These are phyloP conservation scores for Tiliacea citrago DNA, from an alignment of 2,888 invertebrate genomes.

Conservation along the genomic window DNA sequence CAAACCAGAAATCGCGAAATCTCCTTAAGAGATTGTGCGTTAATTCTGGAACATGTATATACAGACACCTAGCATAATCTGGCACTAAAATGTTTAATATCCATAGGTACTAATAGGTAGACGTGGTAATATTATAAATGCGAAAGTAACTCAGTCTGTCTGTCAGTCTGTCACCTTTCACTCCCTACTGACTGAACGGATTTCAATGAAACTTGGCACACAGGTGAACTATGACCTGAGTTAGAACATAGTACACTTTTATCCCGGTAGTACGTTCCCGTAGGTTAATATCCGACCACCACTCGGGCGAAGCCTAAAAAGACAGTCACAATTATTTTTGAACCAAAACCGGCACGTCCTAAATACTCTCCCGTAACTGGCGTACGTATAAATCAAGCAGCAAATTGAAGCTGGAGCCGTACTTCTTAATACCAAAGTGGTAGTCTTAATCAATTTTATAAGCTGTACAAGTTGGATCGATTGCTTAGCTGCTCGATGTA, in stretches of 20 bases:
- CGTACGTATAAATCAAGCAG: slow-evolving; percentile 57
- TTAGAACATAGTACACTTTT: neutral
- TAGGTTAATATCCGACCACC: neutral
- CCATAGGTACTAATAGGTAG: no score
- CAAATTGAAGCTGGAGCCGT: slow-evolving; percentile 31
- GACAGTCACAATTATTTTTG: neutral
- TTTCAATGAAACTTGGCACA: neutral
- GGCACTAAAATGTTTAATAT: no score
- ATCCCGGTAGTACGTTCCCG: neutral
- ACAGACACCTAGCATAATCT: no score
- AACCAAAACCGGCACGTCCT: neutral
- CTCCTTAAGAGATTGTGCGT: no score
- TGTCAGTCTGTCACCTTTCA: neutral
- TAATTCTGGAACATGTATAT: no score
- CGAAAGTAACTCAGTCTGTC: neutral
- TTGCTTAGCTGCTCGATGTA: slow-evolving; percentile 13
- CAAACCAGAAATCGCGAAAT: no score
- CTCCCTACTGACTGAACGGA: neutral
- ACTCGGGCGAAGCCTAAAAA: neutral
- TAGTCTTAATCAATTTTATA: slow-evolving; percentile 58
- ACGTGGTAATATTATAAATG: neutral
- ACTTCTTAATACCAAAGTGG: slow-evolving; percentile 46
- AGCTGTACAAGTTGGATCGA: slow-evolving; percentile 47
- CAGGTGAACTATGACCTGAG: neutral
- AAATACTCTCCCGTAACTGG: slow-evolving; percentile 8